phyloP scores from a whole-genome alignment of 2,888 invertebrate species.

The Chaitophorus viminalis region DNA sequence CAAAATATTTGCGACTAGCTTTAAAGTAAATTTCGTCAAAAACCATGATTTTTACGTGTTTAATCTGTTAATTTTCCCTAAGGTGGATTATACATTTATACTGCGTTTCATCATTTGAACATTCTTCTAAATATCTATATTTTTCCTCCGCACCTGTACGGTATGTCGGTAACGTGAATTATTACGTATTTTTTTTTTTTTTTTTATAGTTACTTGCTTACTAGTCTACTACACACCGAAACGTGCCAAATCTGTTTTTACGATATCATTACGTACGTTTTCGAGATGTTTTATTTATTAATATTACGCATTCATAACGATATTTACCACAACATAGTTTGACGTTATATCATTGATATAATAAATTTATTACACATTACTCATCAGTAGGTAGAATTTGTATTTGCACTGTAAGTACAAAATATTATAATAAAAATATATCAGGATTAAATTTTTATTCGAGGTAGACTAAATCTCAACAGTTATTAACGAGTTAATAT shows the following conservation, averaged over 20 bases:
- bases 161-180: conserved; percentile 29
- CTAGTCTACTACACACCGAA: not conserved
- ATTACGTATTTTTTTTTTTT: too few relatives aligned
- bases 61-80: not conserved
- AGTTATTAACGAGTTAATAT: too few relatives aligned
- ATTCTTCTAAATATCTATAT: not conserved
- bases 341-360: not conserved
- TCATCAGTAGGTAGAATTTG: not conserved
- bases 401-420: not conserved
- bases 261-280: not conserved
- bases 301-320: not conserved
- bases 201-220: not conserved
- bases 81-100: not conserved
- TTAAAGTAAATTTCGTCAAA: too few relatives aligned
- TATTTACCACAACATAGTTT: not conserved
- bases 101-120: not conserved
- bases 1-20: too few relatives aligned
- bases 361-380: not conserved
- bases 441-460: not conserved
- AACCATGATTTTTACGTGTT: too few relatives aligned
- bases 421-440: not conserved
- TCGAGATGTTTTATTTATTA: conserved; percentile 14
- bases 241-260: conserved; percentile 20
- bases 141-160: not conserved
- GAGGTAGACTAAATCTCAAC: not conserved